Conservation (phyloP, 2,888 invertebrate species). For the Lagria hirta region DNA sequence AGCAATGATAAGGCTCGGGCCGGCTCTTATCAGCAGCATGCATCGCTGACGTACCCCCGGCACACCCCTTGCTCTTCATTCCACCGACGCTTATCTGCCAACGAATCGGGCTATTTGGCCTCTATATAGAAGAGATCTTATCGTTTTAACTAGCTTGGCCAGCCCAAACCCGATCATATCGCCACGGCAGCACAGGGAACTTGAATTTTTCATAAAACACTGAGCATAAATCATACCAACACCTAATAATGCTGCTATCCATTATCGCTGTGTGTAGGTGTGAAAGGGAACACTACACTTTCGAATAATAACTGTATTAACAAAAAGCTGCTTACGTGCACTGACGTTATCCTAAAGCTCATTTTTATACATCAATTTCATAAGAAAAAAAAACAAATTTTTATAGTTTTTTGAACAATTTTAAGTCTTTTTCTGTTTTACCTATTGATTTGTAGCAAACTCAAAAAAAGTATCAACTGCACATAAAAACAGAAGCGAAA, state of each 20-base stretch:
- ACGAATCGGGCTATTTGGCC: constrained; percentile 55
- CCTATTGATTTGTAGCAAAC: too few relatives aligned
- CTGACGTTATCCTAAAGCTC: too few relatives aligned
- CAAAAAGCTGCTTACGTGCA: too few relatives aligned
- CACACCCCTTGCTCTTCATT: constrained; percentile 42
- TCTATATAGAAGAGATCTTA: constrained; percentile 58
- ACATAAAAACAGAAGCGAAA: too few relatives aligned
- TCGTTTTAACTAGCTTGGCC: constrained; percentile 60
- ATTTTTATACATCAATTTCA: too few relatives aligned
- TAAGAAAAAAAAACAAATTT: too few relatives aligned
- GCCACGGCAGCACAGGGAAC: constrained; percentile 43
- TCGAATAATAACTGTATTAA: constrained; percentile 20
- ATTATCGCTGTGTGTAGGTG: constrained; percentile 23
- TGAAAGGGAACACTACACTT: constrained; percentile 15
- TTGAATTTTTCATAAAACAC: constrained; percentile 46
- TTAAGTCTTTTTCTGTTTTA: too few relatives aligned
- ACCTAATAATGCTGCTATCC: constrained; percentile 26
- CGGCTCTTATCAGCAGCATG: constrained; percentile 54
- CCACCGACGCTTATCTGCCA: constrained; percentile 42
- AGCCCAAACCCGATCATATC: constrained; percentile 59
- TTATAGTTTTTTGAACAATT: too few relatives aligned
- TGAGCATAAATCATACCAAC: constrained; percentile 49
- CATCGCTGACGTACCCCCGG: constrained; percentile 44
- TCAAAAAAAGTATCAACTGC: too few relatives aligned
- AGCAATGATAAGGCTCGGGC: constrained; percentile 53